Evolutionary conservation across 2,888 invertebrate genomes (phyloP).

Genomic region (Netelia fuscicornis): DNA sequence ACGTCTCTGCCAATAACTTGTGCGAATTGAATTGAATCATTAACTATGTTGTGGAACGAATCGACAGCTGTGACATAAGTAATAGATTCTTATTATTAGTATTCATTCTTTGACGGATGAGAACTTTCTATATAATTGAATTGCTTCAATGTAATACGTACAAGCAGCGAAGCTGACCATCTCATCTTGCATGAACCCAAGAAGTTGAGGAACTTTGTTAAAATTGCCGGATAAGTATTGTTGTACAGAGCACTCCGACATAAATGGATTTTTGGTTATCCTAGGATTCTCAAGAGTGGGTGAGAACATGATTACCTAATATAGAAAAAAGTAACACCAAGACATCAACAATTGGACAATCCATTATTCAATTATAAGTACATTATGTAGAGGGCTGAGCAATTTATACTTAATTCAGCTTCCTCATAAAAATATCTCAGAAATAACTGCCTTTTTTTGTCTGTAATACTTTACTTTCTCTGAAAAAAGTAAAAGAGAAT

Average conservation of each 20-base stretch:
- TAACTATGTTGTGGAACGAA: too few relatives aligned
- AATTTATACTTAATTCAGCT: too few relatives aligned
- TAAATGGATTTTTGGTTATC: conserved; percentile 15
- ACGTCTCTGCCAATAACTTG: too few relatives aligned
- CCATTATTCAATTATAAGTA: not conserved
- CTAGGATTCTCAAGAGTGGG: conserved; percentile 28
- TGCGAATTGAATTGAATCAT: too few relatives aligned
- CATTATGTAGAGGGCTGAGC: too few relatives aligned
- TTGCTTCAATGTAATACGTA: not conserved
- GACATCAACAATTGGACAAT: not conserved
- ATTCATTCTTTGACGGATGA: not conserved
- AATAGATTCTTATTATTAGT: not conserved
- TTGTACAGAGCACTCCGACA: conserved; percentile 2
- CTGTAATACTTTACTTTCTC: too few relatives aligned
- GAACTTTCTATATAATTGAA: not conserved
- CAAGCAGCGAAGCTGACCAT: not conserved
- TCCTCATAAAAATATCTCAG: too few relatives aligned
- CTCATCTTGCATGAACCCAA: conserved; percentile 18
- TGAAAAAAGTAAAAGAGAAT: too few relatives aligned
- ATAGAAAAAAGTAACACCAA: not conserved
- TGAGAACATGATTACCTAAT: not conserved
- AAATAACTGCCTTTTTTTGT: too few relatives aligned
- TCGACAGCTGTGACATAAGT: too few relatives aligned
- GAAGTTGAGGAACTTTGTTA: conserved; percentile 32
- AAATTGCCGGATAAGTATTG: conserved; percentile 22